Base-by-base conservation (phyloP, 2,113 vertebrate genomes). In the Sapayoa aenigma region DNA sequence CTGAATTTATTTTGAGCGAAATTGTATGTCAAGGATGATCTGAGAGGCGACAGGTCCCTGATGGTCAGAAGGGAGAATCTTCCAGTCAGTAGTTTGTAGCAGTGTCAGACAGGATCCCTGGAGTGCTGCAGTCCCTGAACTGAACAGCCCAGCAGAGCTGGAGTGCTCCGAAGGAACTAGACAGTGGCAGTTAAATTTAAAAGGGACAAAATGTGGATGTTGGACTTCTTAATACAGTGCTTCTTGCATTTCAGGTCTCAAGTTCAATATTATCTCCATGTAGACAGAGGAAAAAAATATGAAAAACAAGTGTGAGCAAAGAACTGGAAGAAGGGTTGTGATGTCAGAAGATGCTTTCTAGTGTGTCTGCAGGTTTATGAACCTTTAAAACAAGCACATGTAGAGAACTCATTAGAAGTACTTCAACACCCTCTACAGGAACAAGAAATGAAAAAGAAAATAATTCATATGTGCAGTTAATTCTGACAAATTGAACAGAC, bases 361-460 rank as follows among this genome's bases (percentile, higher is more conserved):
- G 28, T 58, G 6, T 66, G 65, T 69, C 74, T 71, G 21, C 65
- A 56, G 33, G 81, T 91, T 91, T 80, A 44, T 19, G 28, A 91
- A 68, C 58, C 21, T 80, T 53, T 20, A 92, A 90, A 86, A 86
- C 68, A 87, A 63, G 37, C 41, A 67, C 33, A 67, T 7, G 16
- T 39, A 88, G 22, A 59, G 42, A 47, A 9, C 41, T 13, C 33
- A 65, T 28, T 77, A 63, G 37, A 95, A 93, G 67, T 69, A 62
- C 82, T 94, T 94, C 52, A 81, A 92, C 92, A 94, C 90, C 94
- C 75, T 94, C 94, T 96, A 63, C 85, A 95, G 94, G 96, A 90
- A 66, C 8, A 8, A 88, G n/a, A 88, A 95, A 74, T 49, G 0
- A 47, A 87, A 69, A 87, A 67, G 6, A 56, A 90, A 92, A 31